phyloP scores from a whole-genome alignment of 2,113 vertebrate genomes.

The Ceyx margarethae region DNA sequence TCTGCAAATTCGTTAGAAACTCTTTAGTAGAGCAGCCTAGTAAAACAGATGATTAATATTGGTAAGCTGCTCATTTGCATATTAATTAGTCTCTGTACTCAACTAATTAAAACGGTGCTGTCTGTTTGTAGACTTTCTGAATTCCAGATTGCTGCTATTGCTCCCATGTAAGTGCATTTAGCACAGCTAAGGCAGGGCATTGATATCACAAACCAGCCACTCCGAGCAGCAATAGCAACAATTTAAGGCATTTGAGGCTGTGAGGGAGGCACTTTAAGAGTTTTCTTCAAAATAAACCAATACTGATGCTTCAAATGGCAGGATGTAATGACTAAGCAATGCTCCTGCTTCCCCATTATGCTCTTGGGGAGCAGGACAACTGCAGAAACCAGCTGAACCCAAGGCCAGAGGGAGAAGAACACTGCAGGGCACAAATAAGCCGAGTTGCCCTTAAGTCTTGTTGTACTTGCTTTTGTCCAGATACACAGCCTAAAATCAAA shows the following conservation, averaged over 20 bases:
- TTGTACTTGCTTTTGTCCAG: not conserved
- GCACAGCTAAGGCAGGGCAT: not conserved
- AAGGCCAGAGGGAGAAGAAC: not conserved
- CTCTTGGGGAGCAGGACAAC: not conserved
- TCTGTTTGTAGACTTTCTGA: constrained; percentile 68
- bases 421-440: not conserved
- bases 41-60: constrained; percentile 82
- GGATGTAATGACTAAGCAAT: not conserved
- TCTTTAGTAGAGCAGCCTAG: constrained; percentile 73
- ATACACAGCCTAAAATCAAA: not conserved
- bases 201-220: not conserved
- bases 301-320: not conserved
- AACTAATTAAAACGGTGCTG: constrained; percentile 75
- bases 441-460: not conserved
- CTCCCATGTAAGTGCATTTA: constrained; percentile 23
- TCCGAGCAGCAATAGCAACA: not conserved
- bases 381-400: not conserved
- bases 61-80: constrained; percentile 79
- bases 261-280: not conserved
- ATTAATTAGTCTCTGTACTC: constrained; percentile 81
- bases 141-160: constrained; percentile 60
- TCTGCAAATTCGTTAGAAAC: constrained; percentile 76
- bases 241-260: not conserved
- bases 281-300: not conserved
- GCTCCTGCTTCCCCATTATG: not conserved